Evolutionary conservation across 2,888 invertebrate species (phyloP).

Genomic region (Amphipyra berbera): DNA sequence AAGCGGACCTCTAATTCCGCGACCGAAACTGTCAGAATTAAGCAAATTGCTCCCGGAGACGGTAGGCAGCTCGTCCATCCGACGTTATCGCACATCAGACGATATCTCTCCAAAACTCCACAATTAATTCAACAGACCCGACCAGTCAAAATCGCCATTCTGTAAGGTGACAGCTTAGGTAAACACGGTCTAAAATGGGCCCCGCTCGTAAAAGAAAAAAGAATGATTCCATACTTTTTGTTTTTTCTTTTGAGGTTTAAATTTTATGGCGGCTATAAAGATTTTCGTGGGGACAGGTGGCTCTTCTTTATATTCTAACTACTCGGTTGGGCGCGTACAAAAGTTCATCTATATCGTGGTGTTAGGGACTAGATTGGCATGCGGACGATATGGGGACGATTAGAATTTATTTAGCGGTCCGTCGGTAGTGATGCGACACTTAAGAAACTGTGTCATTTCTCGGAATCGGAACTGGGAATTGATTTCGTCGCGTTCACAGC

Average conservation of each 20-base stretch:
- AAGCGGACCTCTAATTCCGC: conserved; percentile 69
- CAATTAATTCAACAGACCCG: conserved; percentile 86
- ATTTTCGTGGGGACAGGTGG: conserved; percentile 90
- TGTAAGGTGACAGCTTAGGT: conserved; percentile 89
- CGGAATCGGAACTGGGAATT: conserved; percentile 88
- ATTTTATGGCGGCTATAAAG: conserved; percentile 89
- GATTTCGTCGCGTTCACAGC: conserved; percentile 88
- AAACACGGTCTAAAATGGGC: conserved; percentile 88
- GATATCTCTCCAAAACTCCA: conserved; percentile 85
- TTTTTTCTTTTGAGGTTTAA: conserved; percentile 88
- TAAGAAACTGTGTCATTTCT: conserved; percentile 89
- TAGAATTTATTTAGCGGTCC: conserved; percentile 88
- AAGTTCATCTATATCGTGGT: conserved; percentile 75
- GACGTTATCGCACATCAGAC: conserved; percentile 84
- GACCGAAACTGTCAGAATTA: conserved; percentile 77
- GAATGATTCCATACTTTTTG: conserved; percentile 79
- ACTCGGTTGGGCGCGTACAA: conserved; percentile 73
- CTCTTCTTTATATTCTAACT: conserved; percentile 88
- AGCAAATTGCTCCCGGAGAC: conserved; percentile 79
- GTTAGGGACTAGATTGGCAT: conserved; percentile 84
- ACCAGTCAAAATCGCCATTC: conserved; percentile 88
- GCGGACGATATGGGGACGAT: conserved; percentile 71
- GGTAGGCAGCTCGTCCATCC: conserved; percentile 74
- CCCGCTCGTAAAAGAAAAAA: conserved; percentile 81
- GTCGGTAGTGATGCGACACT: conserved; percentile 89